Evolutionary conservation across 2,113 vertebrate species (phyloP).

Genomic region (Aramus guarauna): DNA sequence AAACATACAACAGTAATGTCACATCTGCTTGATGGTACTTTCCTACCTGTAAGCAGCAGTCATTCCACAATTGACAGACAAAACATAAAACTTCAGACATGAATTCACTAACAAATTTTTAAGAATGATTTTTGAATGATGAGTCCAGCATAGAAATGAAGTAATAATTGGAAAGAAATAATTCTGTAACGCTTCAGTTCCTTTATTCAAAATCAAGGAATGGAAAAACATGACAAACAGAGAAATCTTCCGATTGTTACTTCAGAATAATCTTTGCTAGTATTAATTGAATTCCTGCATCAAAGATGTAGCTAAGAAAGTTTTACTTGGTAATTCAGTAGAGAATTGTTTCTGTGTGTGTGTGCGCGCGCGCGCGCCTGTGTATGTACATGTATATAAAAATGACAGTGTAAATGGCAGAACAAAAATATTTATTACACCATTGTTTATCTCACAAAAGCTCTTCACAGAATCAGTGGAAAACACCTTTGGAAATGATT

Average conservation of each 20-base stretch:
- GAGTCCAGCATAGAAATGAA: neutral
- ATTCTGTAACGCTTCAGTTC: neutral
- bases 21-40: neutral
- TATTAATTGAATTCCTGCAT: neutral
- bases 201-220: neutral
- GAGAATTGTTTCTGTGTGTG: neutral
- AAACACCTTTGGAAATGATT: neutral
- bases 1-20: neutral
- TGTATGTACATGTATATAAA: neutral
- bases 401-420: neutral
- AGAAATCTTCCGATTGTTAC: neutral
- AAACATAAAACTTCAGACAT: neutral
- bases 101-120: neutral
- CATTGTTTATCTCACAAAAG: neutral
- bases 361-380: too few relatives aligned
- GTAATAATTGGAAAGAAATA: neutral
- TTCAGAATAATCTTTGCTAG: neutral
- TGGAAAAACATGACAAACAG: neutral
- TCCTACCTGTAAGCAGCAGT: neutral
- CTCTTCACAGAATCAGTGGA: neutral
- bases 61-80: neutral
- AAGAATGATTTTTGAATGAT: neutral
- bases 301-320: neutral
- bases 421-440: accelerated
- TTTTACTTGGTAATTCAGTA: neutral